Base-by-base conservation (phyloP, 2,113 vertebrate species). In the Sialia sialis region DNA sequence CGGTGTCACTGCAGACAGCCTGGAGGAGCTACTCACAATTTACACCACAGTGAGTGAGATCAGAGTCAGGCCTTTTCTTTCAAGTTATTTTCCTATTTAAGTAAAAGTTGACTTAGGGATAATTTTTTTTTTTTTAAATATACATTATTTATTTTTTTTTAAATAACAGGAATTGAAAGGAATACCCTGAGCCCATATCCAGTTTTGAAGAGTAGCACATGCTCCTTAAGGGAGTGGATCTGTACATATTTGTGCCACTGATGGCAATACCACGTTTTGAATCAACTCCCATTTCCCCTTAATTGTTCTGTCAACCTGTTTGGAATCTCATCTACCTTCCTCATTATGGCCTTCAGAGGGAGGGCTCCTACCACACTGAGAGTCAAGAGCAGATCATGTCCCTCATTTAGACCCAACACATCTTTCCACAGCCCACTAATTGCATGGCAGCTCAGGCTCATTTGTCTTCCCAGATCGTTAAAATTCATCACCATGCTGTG, bases 361-460 rank as follows among this genome's bases (percentile, higher is more conserved):
- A 97, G 97, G 93, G 97, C 97, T 97, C 95, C 97, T 96, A 90
- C 97, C 98, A 98, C 95, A 97, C 92, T 97, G 97, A 96, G 98
- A 98, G 97, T 98, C 98, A 99, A 98, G 97, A 98, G 98, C 97
- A 98, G 97, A 98, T 98, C 98, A 98, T 98, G 97, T 98, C 98
- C 97, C 98, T 98, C 98, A 98, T 98, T 98, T 98, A 98, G 98
- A 98, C 97, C 96, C 98, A 96, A 98, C 99, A 98, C 98, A 97
- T 98, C 98, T 98, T 97, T 97, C 97, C 97, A 97, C 98, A 98
- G 98, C 97, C 97, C 86, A 96, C 98, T 98, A 98, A 98, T 98
- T 98, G 98, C 98, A 95, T 93, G 94, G 97, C 96, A 97, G 97
- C 98, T 96, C 93, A 95, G 97, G 96, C 98, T 99, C 98, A 98